Base-by-base conservation (phyloP, 2,888 invertebrate genomes). In the Platycheirus rosarum region DNA sequence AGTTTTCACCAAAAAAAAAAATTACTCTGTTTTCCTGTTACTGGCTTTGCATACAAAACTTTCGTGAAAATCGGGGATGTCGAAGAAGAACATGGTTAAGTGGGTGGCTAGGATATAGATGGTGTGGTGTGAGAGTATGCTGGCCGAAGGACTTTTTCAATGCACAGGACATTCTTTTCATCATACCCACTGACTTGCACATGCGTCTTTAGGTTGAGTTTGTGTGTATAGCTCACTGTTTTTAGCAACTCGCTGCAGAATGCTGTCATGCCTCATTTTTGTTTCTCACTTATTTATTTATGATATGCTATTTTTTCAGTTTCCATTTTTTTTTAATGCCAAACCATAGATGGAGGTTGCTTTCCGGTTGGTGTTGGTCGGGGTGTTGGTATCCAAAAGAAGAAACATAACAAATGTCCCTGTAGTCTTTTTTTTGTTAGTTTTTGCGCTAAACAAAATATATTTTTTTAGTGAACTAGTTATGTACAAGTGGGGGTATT, bases 161-260 rank as follows among this genome's bases (percentile, higher is more conserved):
- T 75, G 74, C 69, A 79, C 44, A 69, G 74, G 57, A 69, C 68
- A 44, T 69, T 63, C 63, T 73, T 79, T 69, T 69, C 63, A 79
- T 63, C 49, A 68, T 44, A 48, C 69, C 68, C 42, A 35, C 37
- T 57, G 23, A 37, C 53, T 68, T 68, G 42, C 62, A 48, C 48
- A 66, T 79, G 62, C 62, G 74, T 44, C 42, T 62, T 9, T 74
- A 32, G 53, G 8, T 51, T 35, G 42, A 29, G 42, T 57, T 37
- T 53, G 51, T 23, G 62, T 76, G 20, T 42, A 49, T 57, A 42
- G 32, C 49, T 79, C 26, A 42, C 26, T 46, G 60, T 80, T 80
- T n/a, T 75, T 48, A 35, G 69, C 70, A 80, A 66, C 53, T 40
- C 65, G 70, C 53, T 71, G 65, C 65, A 75, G 57, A 57, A 63